phyloP scores from a whole-genome alignment of 2,113 vertebrate species.

The Pagrus major region DNA sequence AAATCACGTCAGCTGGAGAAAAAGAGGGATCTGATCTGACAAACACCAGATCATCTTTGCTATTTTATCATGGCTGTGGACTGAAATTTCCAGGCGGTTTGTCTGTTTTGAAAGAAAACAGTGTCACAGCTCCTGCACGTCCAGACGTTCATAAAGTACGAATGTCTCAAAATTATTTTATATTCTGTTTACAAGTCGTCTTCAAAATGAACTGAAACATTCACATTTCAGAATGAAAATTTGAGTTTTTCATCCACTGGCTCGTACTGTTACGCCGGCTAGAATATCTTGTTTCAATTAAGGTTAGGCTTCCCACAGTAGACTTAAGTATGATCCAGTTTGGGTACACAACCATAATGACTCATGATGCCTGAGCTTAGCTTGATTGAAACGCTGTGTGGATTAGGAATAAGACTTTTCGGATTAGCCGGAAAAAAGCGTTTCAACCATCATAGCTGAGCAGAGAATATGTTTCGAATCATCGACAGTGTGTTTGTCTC shows the following conservation, averaged over 20 bases:
- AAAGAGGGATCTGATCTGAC: too few relatives aligned
- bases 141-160: conserved; percentile 14
- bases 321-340: conserved; percentile 37
- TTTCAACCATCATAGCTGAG: conserved; percentile 24
- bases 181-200: conserved; percentile 24
- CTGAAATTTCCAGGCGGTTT: conserved; percentile 16
- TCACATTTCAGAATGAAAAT: not conserved
- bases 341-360: conserved; percentile 14
- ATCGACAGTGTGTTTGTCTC: conserved; percentile 29
- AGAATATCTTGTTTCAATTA: conserved; percentile 42
- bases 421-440: conserved; percentile 26
- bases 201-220: not conserved
- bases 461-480: conserved; percentile 42
- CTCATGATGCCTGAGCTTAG: conserved; percentile 33
- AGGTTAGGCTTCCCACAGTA: conserved; percentile 36
- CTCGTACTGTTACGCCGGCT: not conserved
- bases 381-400: conserved; percentile 48
- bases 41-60: too few relatives aligned
- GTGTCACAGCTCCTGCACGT: conserved; percentile 25
- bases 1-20: too few relatives aligned
- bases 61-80: too few relatives aligned
- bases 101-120: conserved; percentile 19
- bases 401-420: conserved; percentile 36
- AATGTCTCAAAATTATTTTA: conserved; percentile 14
- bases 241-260: conserved; percentile 1